Conservation (phyloP, 2,113 vertebrate species). For the Fregetta grallaria region DNA sequence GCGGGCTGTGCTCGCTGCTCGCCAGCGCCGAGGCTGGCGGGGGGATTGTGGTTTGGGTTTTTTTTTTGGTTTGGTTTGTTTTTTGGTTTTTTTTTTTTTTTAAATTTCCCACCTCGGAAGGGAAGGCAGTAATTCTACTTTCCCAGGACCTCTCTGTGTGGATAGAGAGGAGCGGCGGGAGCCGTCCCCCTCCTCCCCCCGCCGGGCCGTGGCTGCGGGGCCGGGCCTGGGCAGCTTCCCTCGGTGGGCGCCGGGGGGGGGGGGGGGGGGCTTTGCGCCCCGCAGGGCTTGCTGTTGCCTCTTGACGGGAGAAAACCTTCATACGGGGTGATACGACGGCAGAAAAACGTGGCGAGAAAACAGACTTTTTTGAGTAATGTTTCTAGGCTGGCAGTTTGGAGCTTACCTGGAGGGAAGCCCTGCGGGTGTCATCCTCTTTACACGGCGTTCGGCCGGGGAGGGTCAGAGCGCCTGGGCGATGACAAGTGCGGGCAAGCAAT, state of each 20-base stretch:
- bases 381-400: neutral
- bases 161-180: neutral
- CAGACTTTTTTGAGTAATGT: neutral
- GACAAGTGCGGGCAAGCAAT: rapidly evolving
- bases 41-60: neutral
- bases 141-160: neutral
- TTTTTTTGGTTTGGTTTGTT: too few relatives aligned
- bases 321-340: rapidly evolving
- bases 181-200: too few relatives aligned
- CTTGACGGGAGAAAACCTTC: neutral
- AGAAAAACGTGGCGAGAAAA: neutral
- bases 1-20: neutral
- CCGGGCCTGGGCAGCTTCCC: neutral
- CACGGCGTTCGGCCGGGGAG: neutral
- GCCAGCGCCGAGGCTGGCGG: neutral
- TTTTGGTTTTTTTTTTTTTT: neutral
- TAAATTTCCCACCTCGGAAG: constrained; percentile 10
- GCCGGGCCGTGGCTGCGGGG: neutral
- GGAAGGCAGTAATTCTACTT: neutral
- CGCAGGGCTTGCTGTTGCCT: neutral
- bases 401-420: neutral
- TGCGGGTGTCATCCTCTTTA: neutral
- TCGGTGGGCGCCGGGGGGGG: neutral
- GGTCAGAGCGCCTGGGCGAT: neutral
- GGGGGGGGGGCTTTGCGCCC: neutral